phyloP scores from a whole-genome alignment of 2,888 invertebrate genomes.

The Melanchra persicariae region DNA sequence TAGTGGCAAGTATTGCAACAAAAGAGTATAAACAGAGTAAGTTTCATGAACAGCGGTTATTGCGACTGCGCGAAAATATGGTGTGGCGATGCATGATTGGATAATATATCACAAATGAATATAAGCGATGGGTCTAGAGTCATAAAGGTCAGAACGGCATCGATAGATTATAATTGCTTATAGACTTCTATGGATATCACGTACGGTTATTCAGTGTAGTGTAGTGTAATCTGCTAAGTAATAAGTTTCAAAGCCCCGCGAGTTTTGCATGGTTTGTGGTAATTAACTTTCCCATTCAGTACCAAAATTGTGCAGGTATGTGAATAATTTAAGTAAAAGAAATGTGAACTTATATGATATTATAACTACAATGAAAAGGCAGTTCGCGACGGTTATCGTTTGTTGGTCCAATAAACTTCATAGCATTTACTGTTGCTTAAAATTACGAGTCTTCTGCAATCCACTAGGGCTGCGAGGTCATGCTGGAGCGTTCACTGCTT shows the following conservation, averaged over 20 bases:
- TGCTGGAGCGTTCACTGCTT: conserved; percentile 13
- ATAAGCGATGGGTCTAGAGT: conserved; percentile 26
- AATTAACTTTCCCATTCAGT: not conserved
- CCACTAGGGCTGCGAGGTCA: conserved; percentile 32
- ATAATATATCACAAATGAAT: conserved; percentile 43
- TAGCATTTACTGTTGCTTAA: conserved; percentile 41
- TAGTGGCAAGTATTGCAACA: not conserved
- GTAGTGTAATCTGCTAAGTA: conserved; percentile 43
- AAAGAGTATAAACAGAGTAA: conserved; percentile 30
- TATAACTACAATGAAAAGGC: not conserved
- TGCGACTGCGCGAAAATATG: conserved; percentile 53
- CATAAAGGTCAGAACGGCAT: conserved; percentile 36
- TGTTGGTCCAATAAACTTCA: conserved; percentile 5
- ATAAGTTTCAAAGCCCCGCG: conserved; percentile 20
- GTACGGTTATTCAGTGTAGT: conserved; percentile 46
- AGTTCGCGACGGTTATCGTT: conserved; percentile 21
- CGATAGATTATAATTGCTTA: conserved; percentile 26
- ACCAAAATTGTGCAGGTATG: conserved; percentile 23
- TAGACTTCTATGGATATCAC: conserved; percentile 17
- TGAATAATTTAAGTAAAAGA: not conserved
- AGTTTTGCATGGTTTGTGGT: not conserved
- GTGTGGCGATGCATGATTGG: conserved; percentile 56
- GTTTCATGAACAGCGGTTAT: conserved; percentile 27
- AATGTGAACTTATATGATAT: not conserved
- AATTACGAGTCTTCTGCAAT: conserved; percentile 26